Base-by-base conservation (phyloP, 2,113 vertebrate genomes). In the Tetrax tetrax region DNA sequence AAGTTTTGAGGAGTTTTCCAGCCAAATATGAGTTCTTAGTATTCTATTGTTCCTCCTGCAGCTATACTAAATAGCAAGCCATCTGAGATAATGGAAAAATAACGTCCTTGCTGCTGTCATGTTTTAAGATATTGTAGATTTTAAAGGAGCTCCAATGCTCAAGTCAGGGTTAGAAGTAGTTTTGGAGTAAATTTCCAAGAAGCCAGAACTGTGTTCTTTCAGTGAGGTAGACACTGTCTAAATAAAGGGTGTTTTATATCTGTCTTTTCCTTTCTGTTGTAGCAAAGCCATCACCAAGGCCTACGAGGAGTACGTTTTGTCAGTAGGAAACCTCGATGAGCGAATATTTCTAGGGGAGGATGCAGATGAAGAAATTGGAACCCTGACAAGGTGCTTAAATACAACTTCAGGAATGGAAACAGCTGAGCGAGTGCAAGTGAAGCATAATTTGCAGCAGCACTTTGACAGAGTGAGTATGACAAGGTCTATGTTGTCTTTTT, bases 261-360 rank as follows among this genome's bases (percentile, higher is more conserved):
- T 85, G 22, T 61, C 24, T 64, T 35, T 63, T 60, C 38, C 41
- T 74, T 75, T 80, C 13, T 71, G 10, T 45, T 90, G 4, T 50
- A 99, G 99, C 69, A 97, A 99, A 97, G 98, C 99, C 89, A 98
- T 99, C 96, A 99, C 98, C 93, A 98, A 99, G 47, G 98, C 98
- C 45, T 99, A 99, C 5, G 99, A 99, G 89, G 99, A 99, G 85
- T 99, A 99, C 12, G 97, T 99, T 8, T 79, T 99, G 90, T 98
- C 99, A 9, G 98, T 98, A 15, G 99, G 99, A 48, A 98, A 98
- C 60, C 97, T 99, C 14, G 99, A 99, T 74, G 99, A 99, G 96
- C 96, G 99, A 64, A 98, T 99, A 90, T 99, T 99, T 96, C 98
- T 99, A 5, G 99, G 99, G 1, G 99, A 99, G 28, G 99, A 98